phyloP scores from a whole-genome alignment of 2,797 vertebrate species.

The Microctenopoma lineatum region DNA sequence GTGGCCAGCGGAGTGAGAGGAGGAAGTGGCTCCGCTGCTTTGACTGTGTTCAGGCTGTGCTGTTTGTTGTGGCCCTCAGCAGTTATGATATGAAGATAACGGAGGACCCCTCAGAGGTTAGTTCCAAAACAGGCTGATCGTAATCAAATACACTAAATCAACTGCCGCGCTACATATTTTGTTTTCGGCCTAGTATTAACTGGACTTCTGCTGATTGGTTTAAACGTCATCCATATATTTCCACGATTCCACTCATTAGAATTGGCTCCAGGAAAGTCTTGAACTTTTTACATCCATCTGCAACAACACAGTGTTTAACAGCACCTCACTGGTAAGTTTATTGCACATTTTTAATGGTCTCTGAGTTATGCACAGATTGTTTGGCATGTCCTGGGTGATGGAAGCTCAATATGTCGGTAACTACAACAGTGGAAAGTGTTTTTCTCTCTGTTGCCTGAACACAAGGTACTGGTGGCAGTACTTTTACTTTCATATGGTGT shows the following conservation, averaged over 20 bases:
- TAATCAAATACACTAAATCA: not conserved
- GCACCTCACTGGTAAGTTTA: slow-evolving; percentile 73
- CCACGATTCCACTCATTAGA: slow-evolving; percentile 49
- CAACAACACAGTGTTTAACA: slow-evolving; percentile 64
- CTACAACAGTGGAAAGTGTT: not conserved
- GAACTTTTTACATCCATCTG: slow-evolving; percentile 75
- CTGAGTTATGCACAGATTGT: not conserved
- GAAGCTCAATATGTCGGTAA: not conserved
- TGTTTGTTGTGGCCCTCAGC: slow-evolving; percentile 82
- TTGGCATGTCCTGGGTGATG: not conserved
- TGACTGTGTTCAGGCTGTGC: slow-evolving; percentile 76
- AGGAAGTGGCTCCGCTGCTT: slow-evolving; percentile 85
- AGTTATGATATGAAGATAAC: slow-evolving; percentile 73
- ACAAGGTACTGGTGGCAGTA: no score
- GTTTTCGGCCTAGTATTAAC: not conserved
- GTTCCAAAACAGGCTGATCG: not conserved
- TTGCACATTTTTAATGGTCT: not conserved
- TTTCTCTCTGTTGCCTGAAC: not conserved
- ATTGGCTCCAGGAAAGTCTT: slow-evolving; percentile 75
- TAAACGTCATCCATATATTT: not conserved
- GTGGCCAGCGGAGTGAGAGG: slow-evolving; percentile 73
- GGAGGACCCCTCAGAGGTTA: slow-evolving; percentile 67
- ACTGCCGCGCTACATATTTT: not conserved
- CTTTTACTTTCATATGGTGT: not conserved
- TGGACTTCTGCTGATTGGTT: not conserved